These are phyloP conservation scores for Tragelaphus scriptus DNA, from an alignment of 2,113 vertebrate species.

Conservation along the genomic window DNA sequence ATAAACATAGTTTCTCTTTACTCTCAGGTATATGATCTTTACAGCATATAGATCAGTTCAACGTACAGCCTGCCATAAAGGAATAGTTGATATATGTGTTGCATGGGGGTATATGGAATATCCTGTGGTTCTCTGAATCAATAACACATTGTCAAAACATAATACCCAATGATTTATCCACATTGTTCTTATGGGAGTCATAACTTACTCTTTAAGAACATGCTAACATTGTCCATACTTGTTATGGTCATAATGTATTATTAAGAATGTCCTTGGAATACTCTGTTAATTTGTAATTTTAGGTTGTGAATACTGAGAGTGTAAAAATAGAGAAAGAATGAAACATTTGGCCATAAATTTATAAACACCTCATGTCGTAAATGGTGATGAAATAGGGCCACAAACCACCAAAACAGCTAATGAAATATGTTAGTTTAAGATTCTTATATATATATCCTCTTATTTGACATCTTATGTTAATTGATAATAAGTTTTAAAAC, in stretches of 20 bases:
- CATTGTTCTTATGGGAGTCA: constrained; percentile 28
- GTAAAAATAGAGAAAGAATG: constrained; percentile 40
- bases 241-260: constrained; percentile 29
- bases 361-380: constrained; percentile 23
- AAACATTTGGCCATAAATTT: constrained; percentile 41
- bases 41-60: neutral
- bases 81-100: neutral
- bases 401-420: constrained; percentile 38
- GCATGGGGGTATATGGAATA: neutral
- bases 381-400: neutral
- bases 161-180: neutral
- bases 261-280: constrained; percentile 45
- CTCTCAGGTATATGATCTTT: neutral
- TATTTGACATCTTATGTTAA: constrained; percentile 27
- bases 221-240: constrained; percentile 45
- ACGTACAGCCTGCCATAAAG: neutral
- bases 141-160: constrained; percentile 35
- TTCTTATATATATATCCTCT: neutral
- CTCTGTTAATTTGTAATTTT: constrained; percentile 48
- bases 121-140: constrained; percentile 35
- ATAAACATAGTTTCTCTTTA: neutral
- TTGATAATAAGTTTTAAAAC: neutral
- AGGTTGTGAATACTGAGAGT: constrained; percentile 36
- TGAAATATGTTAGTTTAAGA: constrained; percentile 19
- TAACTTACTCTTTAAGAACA: constrained; percentile 54